Conservation (phyloP, 2,797 vertebrate species). For the Anguilla pacifica region DNA sequence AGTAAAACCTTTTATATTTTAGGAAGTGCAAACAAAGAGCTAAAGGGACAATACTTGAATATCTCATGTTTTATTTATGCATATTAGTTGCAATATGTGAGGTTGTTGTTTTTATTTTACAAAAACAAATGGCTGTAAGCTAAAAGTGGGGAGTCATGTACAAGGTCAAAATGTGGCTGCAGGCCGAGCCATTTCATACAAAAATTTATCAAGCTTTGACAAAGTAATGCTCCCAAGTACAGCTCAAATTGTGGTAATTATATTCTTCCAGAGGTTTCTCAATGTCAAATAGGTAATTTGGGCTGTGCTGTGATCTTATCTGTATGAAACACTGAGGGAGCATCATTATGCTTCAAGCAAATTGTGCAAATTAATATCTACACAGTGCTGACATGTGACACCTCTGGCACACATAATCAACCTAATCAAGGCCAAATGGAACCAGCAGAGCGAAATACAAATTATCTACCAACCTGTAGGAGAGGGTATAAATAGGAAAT, state of each 20-base stretch:
- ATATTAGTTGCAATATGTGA: not conserved
- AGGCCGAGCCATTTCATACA: not conserved
- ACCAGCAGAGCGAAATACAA: not conserved
- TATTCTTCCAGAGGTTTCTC: constrained; percentile 1
- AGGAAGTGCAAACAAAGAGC: not conserved
- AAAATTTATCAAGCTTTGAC: not conserved
- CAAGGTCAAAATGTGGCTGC: not conserved
- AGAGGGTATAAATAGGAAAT: not conserved
- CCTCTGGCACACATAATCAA: not conserved
- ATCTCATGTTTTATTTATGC: not conserved
- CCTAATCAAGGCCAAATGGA: constrained; percentile 10
- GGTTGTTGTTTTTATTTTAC: not conserved
- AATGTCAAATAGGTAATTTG: constrained; percentile 20
- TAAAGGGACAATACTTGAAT: not conserved
- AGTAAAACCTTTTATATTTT: not conserved
- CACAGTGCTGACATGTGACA: not conserved
- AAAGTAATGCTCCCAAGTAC: not conserved
- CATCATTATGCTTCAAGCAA: not conserved
- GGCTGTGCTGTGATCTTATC: not conserved
- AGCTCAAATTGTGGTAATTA: not conserved
- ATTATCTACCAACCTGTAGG: not conserved
- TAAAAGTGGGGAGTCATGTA: not conserved
- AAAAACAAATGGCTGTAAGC: not conserved
- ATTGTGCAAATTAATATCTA: not conserved
- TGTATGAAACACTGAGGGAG: not conserved